Conservation (phyloP, 2,888 invertebrate species). For the Agrenia bidenticulata region DNA sequence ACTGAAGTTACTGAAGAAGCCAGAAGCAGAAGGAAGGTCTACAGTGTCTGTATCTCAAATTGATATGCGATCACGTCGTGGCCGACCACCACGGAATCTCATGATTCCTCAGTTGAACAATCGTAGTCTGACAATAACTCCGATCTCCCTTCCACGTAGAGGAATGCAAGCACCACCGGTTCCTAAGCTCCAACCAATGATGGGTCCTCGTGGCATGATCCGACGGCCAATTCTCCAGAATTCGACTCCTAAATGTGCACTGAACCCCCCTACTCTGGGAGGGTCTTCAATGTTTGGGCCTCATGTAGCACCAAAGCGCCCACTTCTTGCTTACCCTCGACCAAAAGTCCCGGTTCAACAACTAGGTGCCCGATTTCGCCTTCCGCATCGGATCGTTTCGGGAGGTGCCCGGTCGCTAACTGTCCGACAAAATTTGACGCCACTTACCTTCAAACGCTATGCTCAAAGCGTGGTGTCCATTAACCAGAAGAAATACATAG, state of each 20-base stretch:
- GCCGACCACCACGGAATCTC: background rate
- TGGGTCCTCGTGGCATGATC: background rate
- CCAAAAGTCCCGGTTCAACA: too few relatives aligned
- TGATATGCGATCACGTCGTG: background rate
- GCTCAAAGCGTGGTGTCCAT: conserved; percentile 10
- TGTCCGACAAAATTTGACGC: too few relatives aligned
- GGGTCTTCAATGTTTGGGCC: too few relatives aligned
- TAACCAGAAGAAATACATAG: conserved; percentile 11
- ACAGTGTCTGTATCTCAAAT: background rate
- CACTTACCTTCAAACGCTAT: background rate
- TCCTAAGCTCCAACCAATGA: background rate
- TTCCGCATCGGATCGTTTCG: too few relatives aligned
- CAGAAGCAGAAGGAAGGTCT: background rate
- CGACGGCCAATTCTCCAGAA: too few relatives aligned
- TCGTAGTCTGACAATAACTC: background rate
- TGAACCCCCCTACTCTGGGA: too few relatives aligned
- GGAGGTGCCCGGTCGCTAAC: too few relatives aligned
- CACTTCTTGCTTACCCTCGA: too few relatives aligned
- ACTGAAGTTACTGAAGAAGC: background rate
- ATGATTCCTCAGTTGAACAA: background rate
- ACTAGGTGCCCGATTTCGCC: too few relatives aligned
- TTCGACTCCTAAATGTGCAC: too few relatives aligned
- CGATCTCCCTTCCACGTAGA: background rate
- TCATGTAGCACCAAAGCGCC: too few relatives aligned
- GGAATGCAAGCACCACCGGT: background rate